A percentile compares a stretch with the other conserved stretches of the same genome.
phyloP scores from a whole-genome alignment of 2,888 invertebrate species.

The Bhutanitis thaidina region DNA sequence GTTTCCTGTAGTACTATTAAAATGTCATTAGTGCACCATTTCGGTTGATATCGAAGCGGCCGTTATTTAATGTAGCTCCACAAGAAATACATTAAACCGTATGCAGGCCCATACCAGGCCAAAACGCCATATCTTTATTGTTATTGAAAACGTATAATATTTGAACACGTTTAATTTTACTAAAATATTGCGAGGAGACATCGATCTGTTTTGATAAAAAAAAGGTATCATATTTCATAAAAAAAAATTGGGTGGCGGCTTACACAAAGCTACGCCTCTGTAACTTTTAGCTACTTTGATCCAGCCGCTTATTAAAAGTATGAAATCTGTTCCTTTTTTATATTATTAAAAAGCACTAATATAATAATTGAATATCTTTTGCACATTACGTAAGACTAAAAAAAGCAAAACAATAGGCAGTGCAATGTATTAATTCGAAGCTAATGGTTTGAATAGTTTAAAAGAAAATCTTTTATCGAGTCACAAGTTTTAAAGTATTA shows the following conservation, averaged over 20 bases:
- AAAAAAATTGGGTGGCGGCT: slow-evolving; percentile 3
- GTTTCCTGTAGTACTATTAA: slow-evolving; percentile 40
- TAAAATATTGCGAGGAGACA: background rate
- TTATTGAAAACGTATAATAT: slow-evolving; percentile 11
- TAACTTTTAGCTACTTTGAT: slow-evolving; percentile 9
- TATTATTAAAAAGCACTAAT: too few species aligned
- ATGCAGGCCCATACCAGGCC: background rate
- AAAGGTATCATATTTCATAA: background rate
- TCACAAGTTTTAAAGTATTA: too few species aligned
- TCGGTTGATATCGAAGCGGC: slow-evolving; percentile 17
- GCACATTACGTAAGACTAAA: too few species aligned
- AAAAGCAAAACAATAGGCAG: too few species aligned
- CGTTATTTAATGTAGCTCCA: slow-evolving; percentile 17
- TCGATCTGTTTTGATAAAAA: background rate
- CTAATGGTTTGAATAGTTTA: too few species aligned
- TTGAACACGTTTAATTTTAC: background rate
- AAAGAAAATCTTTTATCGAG: too few species aligned
- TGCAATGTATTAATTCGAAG: too few species aligned
- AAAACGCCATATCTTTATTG: slow-evolving; percentile 10
- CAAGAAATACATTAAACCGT: slow-evolving; percentile 24
- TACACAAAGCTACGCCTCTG: background rate
- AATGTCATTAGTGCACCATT: slow-evolving; percentile 42
- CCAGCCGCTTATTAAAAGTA: slow-evolving; percentile 16
- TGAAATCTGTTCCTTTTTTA: background rate
- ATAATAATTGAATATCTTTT: too few species aligned